These are phyloP conservation scores for Apodemus speciosus DNA, from an alignment of 2,113 vertebrate genomes.

Conservation along the genomic window DNA sequence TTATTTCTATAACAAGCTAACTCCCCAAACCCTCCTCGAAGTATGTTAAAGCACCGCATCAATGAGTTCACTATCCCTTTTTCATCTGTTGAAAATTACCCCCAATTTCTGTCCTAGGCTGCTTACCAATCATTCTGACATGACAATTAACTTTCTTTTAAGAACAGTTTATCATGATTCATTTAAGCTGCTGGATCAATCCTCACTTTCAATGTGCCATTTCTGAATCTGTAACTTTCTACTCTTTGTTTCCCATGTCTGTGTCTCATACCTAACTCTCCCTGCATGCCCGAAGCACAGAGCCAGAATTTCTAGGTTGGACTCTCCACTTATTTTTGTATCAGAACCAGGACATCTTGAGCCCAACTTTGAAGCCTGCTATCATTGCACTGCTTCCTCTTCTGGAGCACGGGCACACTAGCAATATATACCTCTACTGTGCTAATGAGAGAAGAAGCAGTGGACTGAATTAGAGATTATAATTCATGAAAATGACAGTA, in stretches of 20 bases:
- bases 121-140: background rate
- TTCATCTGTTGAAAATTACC: background rate
- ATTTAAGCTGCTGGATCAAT: background rate
- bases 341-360: background rate
- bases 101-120: background rate
- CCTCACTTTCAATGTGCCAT: background rate
- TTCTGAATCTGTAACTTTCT: background rate
- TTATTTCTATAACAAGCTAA: background rate
- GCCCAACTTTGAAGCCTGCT: background rate
- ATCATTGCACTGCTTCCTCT: background rate
- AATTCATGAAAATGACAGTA: background rate
- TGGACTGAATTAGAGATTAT: background rate
- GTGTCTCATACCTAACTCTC: background rate
- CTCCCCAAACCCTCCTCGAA: background rate
- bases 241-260: background rate
- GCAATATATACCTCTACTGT: background rate
- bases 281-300: background rate
- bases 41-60: background rate
- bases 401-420: background rate
- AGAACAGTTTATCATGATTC: background rate
- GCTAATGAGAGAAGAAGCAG: background rate
- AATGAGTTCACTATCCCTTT: background rate
- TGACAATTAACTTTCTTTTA: background rate
- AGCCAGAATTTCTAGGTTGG: background rate
- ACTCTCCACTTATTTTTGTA: too few relatives aligned